phyloP scores from a whole-genome alignment of 1,140 invertebrate genomes.

The Mactra quadrangularis region DNA sequence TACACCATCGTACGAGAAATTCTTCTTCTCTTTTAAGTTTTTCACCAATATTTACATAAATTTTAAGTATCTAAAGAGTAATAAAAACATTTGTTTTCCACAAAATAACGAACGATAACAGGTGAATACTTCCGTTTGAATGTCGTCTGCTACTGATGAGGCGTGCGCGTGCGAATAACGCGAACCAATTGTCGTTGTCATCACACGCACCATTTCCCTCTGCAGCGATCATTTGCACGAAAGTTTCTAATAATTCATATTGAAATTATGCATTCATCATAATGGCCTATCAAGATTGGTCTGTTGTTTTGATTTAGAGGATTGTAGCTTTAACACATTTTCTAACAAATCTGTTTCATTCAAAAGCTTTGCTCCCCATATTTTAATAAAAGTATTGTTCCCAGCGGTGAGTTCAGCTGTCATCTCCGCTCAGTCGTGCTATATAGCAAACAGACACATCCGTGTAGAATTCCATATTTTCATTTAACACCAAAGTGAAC shows the following conservation, averaged over 20 bases:
- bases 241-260: slow-evolving; percentile 24
- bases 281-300: neutral
- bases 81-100: slow-evolving; percentile 62
- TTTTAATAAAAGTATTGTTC: no score
- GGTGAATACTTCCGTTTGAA: slow-evolving; percentile 52
- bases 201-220: slow-evolving; percentile 43
- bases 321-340: no score
- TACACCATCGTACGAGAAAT: slow-evolving; percentile 34
- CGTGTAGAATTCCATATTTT: no score
- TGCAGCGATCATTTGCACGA: slow-evolving; percentile 35
- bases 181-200: slow-evolving; percentile 50
- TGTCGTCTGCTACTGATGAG: slow-evolving; percentile 50
- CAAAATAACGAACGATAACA: slow-evolving; percentile 56
- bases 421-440: no score
- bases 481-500: no score
- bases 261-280: slow-evolving; percentile 2
- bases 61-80: slow-evolving; percentile 58
- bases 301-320: no score
- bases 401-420: no score
- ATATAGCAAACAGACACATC: no score
- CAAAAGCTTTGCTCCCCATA: no score
- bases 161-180: slow-evolving; percentile 41
- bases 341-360: no score
- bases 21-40: slow-evolving; percentile 53
- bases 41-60: slow-evolving; percentile 62